Evolutionary conservation across 2,797 vertebrate species (phyloP), one percentile per base, ranked within the genome.

Genomic region (Acomys russatus): DNA sequence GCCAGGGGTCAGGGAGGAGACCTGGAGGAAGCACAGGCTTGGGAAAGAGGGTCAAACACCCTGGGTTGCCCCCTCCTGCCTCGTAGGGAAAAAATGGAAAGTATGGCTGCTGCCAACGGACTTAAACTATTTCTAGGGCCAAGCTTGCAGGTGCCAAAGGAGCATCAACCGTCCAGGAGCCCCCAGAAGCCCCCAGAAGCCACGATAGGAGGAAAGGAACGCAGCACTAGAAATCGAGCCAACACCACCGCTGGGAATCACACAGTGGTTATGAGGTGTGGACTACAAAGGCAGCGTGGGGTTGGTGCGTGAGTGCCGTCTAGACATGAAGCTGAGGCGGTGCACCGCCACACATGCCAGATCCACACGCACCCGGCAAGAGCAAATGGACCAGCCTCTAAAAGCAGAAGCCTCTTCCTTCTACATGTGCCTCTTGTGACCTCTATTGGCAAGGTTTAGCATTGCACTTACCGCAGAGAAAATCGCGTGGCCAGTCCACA

Each of bases 371-470:
- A 70, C 15, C 4, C 25, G 80, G 49, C n/a, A 8, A 33, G 14
- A 84, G 33, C 23, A 30, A 70, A 79, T 35, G 71, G 83, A 30
- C 17, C 17, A 64, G 38, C 14, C 61, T 96, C 85, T 38, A 15
- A 94, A 95, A 63, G 18, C 78, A 38, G n/a, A 90, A 79, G 18
- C 33, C 38, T 23, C 25, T n/a, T 93, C 59, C 28, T 35, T 76
- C 35, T 54, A 3, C 3, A 14, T 28, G 73, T 49, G 73, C 61
- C 33, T 93, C 82, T n/a, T 61, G 70, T 56, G 70, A 59, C 79
- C 77, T 94, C 85, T 96, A 35, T 76, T 77, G 92, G 66, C 88
- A 74, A 95, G 70, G 14, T 74, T 91, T 74, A 35, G 66, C 44
- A 85, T 76, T 5, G 1, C 68, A 0, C 30, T 80, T n/a, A 18